Conservation (phyloP, 2,888 invertebrate species). For the Folsomia manolachei region DNA sequence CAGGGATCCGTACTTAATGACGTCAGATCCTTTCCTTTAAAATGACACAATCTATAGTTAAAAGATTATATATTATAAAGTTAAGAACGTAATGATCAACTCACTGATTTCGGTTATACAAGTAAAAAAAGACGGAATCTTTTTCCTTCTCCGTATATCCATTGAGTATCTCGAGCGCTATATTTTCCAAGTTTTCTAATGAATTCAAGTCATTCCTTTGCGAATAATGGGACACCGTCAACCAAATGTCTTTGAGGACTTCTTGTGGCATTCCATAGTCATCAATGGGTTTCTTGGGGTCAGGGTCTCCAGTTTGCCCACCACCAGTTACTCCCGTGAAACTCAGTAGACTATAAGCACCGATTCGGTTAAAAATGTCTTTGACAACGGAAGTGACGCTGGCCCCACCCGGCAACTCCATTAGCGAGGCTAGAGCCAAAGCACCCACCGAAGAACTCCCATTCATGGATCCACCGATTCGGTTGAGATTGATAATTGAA, state of each 20-base stretch:
- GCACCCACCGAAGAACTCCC: too few species aligned
- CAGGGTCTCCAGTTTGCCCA: not conserved
- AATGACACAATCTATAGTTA: too few species aligned
- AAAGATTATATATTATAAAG: not conserved
- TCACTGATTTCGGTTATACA: conserved; percentile 38
- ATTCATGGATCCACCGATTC: too few species aligned
- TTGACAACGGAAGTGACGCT: not conserved
- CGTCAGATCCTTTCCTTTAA: conserved; percentile 37
- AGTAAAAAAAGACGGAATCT: conserved; percentile 35
- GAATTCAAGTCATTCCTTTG: conserved; percentile 6
- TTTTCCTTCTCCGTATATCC: conserved; percentile 37
- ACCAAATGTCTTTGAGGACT: conserved; percentile 6
- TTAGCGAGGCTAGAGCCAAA: not conserved
- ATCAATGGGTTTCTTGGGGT: not conserved
- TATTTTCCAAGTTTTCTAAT: not conserved
- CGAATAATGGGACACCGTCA: not conserved
- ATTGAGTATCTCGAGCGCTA: conserved; percentile 12
- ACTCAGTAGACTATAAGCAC: not conserved
- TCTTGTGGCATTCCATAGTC: not conserved
- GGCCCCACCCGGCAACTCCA: not conserved
- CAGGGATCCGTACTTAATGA: conserved; percentile 24
- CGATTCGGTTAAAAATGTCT: not conserved
- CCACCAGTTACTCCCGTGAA: not conserved
- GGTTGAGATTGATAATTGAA: too few species aligned
- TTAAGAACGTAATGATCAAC: not conserved